Evolutionary conservation across 2,113 vertebrate genomes (phyloP).

Genomic region (Podarcis raffonei): DNA sequence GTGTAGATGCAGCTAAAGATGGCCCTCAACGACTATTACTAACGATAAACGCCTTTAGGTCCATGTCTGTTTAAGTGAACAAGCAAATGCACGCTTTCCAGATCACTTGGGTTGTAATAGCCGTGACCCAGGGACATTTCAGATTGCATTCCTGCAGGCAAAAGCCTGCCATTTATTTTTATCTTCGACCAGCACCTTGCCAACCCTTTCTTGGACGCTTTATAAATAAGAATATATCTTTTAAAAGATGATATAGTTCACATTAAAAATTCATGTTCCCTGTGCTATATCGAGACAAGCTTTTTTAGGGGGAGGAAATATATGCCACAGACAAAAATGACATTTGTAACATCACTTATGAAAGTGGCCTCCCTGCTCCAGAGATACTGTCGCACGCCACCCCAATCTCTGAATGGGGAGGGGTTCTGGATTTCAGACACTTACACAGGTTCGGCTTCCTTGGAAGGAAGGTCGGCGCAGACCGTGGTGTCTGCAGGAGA

Average conservation of each 20-base stretch:
- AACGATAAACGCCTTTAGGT: background rate
- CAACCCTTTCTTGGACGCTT: background rate
- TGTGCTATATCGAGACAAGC: background rate
- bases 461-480: no score
- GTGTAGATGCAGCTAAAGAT: background rate
- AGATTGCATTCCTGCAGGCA: background rate
- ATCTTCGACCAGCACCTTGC: background rate
- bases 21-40: no score
- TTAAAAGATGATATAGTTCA: background rate
- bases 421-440: no score
- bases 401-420: no score
- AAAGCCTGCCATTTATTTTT: background rate
- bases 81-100: background rate
- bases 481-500: no score
- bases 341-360: background rate
- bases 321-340: background rate
- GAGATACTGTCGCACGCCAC: background rate
- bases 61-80: background rate
- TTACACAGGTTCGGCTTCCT: no score
- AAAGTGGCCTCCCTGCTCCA: background rate
- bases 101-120: background rate
- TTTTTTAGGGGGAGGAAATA: background rate
- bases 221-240: background rate
- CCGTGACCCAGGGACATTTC: background rate
- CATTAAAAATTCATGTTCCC: constrained; percentile 1